phyloP scores from a whole-genome alignment of 2,797 vertebrate species.

The Nyctibius grandis region DNA sequence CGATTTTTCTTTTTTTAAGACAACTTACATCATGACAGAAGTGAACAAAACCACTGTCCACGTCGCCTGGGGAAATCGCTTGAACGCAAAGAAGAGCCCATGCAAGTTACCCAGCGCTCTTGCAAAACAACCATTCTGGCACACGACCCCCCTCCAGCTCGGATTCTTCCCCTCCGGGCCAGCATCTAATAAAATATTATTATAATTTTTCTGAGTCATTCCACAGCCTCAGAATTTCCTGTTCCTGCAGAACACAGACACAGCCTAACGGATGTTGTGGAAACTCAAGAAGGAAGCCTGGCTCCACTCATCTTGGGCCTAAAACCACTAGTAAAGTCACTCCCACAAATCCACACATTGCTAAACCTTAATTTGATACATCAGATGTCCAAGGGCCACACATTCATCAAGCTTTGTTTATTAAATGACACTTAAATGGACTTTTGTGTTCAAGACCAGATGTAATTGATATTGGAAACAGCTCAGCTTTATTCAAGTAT shows the following conservation, averaged over 20 bases:
- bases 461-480: not conserved
- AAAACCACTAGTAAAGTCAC: not conserved
- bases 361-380: slow-evolving; percentile 19
- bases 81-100: not conserved
- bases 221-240: slow-evolving; percentile 12
- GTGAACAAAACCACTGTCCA: not conserved
- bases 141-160: not conserved
- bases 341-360: slow-evolving; percentile 1
- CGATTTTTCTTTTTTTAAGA: not conserved
- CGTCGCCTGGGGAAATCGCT: not conserved
- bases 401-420: not conserved
- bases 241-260: slow-evolving; percentile 8
- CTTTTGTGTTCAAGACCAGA: not conserved
- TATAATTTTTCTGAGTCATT: slow-evolving; percentile 17
- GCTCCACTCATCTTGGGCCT: not conserved
- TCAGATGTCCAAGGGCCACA: not conserved
- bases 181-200: not conserved
- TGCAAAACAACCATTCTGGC: not conserved
- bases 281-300: not conserved
- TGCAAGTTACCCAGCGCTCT: not conserved
- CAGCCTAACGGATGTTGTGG: not conserved
- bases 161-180: not conserved
- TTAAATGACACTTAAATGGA: slow-evolving; percentile 8
- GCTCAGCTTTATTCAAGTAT: not conserved
- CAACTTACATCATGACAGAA: not conserved